Evolutionary conservation across 2,797 vertebrate genomes (phyloP), one percentile per base, ranked within the genome.

Genomic region (Glyptemys insculpta): DNA sequence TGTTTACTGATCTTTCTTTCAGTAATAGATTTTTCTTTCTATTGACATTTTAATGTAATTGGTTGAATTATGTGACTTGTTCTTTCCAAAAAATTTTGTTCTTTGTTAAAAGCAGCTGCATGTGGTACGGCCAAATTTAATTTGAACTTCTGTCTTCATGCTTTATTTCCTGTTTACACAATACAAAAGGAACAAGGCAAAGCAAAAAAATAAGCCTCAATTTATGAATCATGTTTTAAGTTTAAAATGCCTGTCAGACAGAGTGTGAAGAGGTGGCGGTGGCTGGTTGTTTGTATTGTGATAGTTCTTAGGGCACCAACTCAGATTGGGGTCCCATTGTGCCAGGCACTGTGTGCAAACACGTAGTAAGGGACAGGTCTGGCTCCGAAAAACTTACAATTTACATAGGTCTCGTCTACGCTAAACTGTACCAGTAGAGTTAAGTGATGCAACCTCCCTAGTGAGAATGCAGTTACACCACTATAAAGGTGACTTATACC

Each of bases 201-300:
- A 19, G 8, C 34, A 68, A 37, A 86, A 47, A 16, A 18, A 88
- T 4, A 86, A 6, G 5, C 27, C 91, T 79, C 85, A 5, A 12
- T 81, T 91, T 90, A 80, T 59, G 50, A 87, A n/a, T 37, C 15
- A 0, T 82, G 10, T 59, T 59, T 29, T 1, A 11, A 6, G 23
- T 47, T 74, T 4, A 52, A 83, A 85, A 1, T 0, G 0, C 19
- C 31, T 14, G 19, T 37, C 56, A 16, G 79, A 27, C 8, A 0
- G 27, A 2, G 50, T 50, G 50, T 84, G 74, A 15, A 78, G 44
- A 10, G 74, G 11, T 29, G 27, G 25, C 31, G 74, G 25, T 27
- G 37, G 41, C 44, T 47, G 21, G 27, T 29, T 76, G 47, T 23
- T 1, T 16, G 49, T 44, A 5, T 3, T 19, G 57, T 78, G 79